Evolutionary conservation across 23 tunicate genomes (phyloP).

Genomic region (Phallusia fumigata): DNA sequence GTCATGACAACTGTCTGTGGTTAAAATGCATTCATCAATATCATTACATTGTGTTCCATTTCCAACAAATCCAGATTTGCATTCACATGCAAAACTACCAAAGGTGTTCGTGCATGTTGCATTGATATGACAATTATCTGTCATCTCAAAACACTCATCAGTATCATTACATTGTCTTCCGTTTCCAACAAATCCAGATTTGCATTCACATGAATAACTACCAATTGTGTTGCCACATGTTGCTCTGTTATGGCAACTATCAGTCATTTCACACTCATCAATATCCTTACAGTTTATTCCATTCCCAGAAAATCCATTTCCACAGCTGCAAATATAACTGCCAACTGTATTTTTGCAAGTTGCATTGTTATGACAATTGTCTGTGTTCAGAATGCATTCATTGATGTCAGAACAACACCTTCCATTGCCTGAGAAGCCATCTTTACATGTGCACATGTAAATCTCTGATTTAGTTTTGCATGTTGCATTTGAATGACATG

Average conservation of each 20-base stretch:
- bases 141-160: no score
- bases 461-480: not conserved
- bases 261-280: conserved; percentile 12
- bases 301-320: conserved; percentile 24
- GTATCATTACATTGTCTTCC: not conserved
- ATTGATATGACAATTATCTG: no score
- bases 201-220: conserved; percentile 10
- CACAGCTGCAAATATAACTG: conserved; percentile 11
- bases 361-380: conserved; percentile 17
- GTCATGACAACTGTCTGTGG: no score
- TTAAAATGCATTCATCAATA: no score
- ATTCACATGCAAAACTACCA: no score
- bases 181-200: conserved; percentile 16
- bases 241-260: conserved; percentile 13
- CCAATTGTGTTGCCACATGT: conserved; percentile 21
- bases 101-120: no score
- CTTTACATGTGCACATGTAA: not conserved
- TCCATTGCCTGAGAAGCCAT: not conserved
- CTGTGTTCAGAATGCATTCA: conserved; percentile 8
- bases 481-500: not conserved
- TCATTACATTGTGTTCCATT: no score
- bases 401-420: conserved; percentile 12
- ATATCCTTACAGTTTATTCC: conserved; percentile 25
- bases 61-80: no score
- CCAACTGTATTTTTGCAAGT: conserved; percentile 24